Evolutionary conservation across 1,140 invertebrate species (phyloP).

Genomic region (Homarus americanus): DNA sequence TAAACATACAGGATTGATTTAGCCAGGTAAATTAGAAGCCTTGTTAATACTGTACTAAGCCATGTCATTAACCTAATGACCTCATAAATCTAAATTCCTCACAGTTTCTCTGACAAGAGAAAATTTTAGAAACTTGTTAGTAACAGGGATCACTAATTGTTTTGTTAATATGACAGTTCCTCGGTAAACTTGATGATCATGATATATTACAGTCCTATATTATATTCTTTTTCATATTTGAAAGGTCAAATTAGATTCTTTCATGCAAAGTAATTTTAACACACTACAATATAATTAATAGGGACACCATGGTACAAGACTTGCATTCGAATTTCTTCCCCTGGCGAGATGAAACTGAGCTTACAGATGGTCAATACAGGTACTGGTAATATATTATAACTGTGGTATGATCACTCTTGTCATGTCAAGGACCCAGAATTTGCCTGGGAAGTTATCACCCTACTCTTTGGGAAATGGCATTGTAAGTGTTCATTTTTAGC

Average conservation of each 20-base stretch:
- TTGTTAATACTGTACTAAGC: slow-evolving; percentile 5
- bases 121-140: background rate
- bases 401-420: background rate
- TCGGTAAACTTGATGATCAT: background rate
- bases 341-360: background rate
- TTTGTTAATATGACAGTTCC: background rate
- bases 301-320: background rate
- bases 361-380: background rate
- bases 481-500: background rate
- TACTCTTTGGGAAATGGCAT: background rate
- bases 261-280: no score
- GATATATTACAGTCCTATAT: background rate
- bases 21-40: background rate
- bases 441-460: background rate
- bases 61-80: background rate
- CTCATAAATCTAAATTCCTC: background rate
- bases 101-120: background rate
- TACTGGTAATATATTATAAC: background rate
- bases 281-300: background rate
- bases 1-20: background rate
- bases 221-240: no score
- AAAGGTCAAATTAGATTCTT: background rate
- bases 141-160: background rate
- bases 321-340: background rate
- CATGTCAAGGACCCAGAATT: background rate